Conservation (phyloP, 2,797 vertebrate species). For the Uromys caudimaculatus region DNA sequence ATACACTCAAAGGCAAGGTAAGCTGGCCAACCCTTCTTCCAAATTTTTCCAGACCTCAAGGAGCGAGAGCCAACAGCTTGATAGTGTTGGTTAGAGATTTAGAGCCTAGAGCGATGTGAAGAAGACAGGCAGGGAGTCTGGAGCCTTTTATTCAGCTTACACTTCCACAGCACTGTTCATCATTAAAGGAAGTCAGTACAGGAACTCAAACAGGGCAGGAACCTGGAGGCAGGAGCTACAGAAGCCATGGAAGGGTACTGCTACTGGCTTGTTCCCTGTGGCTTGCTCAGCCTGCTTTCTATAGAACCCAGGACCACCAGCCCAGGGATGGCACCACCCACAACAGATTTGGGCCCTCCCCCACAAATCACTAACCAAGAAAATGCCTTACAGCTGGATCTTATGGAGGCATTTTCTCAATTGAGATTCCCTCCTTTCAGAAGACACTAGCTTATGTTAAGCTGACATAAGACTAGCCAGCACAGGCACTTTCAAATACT, state of each 20-base stretch:
- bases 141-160: neutral
- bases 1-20: slow-evolving; percentile 89
- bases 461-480: neutral
- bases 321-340: neutral
- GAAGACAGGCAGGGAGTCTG: neutral
- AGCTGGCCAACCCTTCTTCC: neutral
- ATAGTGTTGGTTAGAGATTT: neutral
- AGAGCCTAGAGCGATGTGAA: rapidly evolving
- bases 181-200: neutral
- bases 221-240: neutral
- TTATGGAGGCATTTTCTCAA: neutral
- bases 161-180: neutral
- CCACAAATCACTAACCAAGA: neutral
- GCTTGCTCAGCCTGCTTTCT: neutral
- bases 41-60: neutral
- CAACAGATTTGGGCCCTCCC: no score
- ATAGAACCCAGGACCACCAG: neutral
- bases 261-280: no score
- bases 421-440: neutral
- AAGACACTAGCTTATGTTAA: neutral
- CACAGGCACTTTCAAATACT: neutral
- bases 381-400: neutral
- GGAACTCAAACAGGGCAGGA: neutral
- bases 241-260: neutral
- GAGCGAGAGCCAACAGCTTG: neutral